phyloP scores from a whole-genome alignment of 2,888 invertebrate genomes.

The Stenoptilia bipunctidactyla region DNA sequence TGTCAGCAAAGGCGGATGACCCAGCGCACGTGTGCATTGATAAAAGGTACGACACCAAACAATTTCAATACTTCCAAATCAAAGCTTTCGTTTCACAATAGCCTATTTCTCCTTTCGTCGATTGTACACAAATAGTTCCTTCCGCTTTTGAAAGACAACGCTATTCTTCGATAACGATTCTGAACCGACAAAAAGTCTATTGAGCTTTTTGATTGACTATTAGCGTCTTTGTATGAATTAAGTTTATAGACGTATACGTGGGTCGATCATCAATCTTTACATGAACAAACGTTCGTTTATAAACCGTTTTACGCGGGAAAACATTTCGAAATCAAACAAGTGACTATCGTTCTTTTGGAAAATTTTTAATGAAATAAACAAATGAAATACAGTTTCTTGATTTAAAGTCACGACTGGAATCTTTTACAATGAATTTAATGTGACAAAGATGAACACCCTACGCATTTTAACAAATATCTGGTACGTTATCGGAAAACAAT shows the following conservation, averaged over 20 bases:
- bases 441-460: neutral
- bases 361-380: too few species aligned
- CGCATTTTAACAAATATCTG: neutral
- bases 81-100: too few species aligned
- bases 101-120: neutral
- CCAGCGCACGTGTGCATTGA: constrained; percentile 19
- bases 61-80: too few species aligned
- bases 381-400: too few species aligned
- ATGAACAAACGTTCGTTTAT: constrained; percentile 9
- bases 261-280: constrained; percentile 9
- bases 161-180: constrained; percentile 5
- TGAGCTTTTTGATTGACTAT: constrained; percentile 4
- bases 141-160: constrained; percentile 16
- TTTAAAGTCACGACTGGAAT: neutral
- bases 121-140: constrained; percentile 17
- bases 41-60: constrained; percentile 8
- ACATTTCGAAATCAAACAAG: neutral
- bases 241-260: neutral
- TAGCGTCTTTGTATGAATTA: constrained; percentile 5
- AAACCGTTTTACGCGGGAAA: too few species aligned
- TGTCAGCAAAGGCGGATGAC: neutral
- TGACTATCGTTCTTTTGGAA: too few species aligned
- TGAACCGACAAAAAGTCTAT: constrained; percentile 3
- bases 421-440: constrained; percentile 5
- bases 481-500: constrained; percentile 6